Conservation (phyloP, 2,888 invertebrate species). For the Drosophila anomalata region DNA sequence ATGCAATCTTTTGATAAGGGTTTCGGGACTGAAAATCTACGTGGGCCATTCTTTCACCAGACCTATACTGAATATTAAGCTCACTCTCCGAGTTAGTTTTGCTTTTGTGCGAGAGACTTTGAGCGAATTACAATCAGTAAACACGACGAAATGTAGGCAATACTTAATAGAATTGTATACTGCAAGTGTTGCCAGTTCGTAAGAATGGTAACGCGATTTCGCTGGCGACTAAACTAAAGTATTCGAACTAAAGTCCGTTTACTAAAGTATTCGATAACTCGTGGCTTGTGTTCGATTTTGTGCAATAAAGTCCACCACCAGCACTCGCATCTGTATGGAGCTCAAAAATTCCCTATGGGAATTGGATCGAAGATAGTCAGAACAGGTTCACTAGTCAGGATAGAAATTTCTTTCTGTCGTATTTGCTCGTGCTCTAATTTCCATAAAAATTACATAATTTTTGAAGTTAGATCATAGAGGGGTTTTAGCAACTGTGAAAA, state of each 20-base stretch:
- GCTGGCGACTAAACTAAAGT: neutral
- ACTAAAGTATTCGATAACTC: neutral
- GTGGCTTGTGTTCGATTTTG: too few species aligned
- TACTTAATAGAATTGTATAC: too few species aligned
- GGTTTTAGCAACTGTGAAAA: too few species aligned
- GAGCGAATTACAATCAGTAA: neutral
- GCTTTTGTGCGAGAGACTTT: neutral
- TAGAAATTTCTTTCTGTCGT: too few species aligned
- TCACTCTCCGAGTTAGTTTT: neutral
- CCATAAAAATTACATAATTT: too few species aligned
- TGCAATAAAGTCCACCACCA: too few species aligned
- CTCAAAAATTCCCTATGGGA: too few species aligned
- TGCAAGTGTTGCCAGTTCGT: neutral
- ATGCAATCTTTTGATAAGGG: conserved; percentile 8
- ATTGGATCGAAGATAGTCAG: neutral
- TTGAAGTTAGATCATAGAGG: too few species aligned
- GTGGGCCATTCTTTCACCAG: conserved; percentile 1
- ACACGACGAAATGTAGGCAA: too few species aligned
- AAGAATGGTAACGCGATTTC: neutral
- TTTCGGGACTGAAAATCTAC: conserved; percentile 11
- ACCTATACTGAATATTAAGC: neutral
- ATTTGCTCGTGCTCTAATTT: too few species aligned
- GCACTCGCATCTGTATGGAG: too few species aligned
- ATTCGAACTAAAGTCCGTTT: neutral
- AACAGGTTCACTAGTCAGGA: neutral